These are phyloP conservation scores for Netelia fuscicornis DNA, from an alignment of 2,888 invertebrate genomes.

Conservation along the genomic window DNA sequence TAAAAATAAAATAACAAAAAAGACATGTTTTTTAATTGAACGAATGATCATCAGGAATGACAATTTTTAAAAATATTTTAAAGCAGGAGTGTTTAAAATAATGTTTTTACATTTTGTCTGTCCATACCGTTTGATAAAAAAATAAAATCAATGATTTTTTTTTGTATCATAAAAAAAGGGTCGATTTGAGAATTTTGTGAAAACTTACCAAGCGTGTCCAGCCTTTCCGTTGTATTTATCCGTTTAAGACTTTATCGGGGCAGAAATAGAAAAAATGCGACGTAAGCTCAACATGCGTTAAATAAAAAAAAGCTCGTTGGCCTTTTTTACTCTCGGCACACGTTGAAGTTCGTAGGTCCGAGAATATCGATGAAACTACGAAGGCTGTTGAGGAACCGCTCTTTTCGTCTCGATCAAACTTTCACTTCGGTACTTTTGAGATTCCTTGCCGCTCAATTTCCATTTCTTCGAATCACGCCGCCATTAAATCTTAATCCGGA, in stretches of 20 bases:
- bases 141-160: too few relatives aligned
- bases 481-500: slow-evolving; percentile 15
- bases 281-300: slow-evolving; percentile 31
- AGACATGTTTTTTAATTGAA: too few relatives aligned
- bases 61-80: too few relatives aligned
- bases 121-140: too few relatives aligned
- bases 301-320: slow-evolving; percentile 1
- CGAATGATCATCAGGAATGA: too few relatives aligned
- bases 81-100: too few relatives aligned
- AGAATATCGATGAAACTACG: slow-evolving; percentile 46
- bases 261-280: slow-evolving; percentile 2
- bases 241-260: slow-evolving; percentile 44
- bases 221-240: slow-evolving; percentile 1
- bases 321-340: neutral
- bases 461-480: slow-evolving; percentile 40
- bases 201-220: slow-evolving; percentile 4
- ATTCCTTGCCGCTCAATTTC: slow-evolving; percentile 43
- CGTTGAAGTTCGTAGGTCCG: neutral
- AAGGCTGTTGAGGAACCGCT: neutral
- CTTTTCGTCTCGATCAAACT: slow-evolving; percentile 4
- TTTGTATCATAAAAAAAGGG: slow-evolving; percentile 34
- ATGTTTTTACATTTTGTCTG: too few relatives aligned
- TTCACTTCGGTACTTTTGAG: slow-evolving; percentile 16
- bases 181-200: slow-evolving; percentile 49
- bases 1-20: too few relatives aligned